A percentile compares a stretch with the other conserved stretches of the same genome.
Evolutionary conservation across 2,888 invertebrate species (phyloP).

Genomic region (Eudemis profundana): DNA sequence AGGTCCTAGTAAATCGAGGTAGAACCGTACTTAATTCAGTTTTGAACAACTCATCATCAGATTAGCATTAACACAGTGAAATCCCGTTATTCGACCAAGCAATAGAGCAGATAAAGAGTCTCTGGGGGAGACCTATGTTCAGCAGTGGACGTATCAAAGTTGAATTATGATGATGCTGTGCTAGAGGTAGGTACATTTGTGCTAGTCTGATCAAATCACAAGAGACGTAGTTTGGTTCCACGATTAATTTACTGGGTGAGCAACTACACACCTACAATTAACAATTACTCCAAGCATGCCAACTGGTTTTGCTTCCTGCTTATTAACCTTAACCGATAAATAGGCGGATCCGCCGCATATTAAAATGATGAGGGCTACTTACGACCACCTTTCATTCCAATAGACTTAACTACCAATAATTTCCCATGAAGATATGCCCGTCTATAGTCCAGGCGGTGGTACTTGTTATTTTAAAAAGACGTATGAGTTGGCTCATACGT

Average conservation of each 20-base stretch:
- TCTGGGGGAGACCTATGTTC: no score
- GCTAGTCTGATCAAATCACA: no score
- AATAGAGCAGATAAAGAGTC: no score
- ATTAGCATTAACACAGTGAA: no score
- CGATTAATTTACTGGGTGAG: background rate
- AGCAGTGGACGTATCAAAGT: no score
- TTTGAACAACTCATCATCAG: no score
- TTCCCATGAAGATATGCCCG: background rate
- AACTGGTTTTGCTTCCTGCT: slow-evolving; percentile 19
- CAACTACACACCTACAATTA: slow-evolving; percentile 20
- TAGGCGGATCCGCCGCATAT: slow-evolving; percentile 20
- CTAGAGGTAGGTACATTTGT: no score
- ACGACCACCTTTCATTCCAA: background rate
- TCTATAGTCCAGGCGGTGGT: background rate
- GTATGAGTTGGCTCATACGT: no score
- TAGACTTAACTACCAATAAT: background rate
- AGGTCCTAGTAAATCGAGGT: no score
- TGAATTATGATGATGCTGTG: no score
- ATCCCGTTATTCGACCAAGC: no score
- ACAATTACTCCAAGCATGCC: background rate
- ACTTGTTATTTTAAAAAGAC: background rate
- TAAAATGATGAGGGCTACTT: slow-evolving; percentile 27
- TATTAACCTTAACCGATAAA: slow-evolving; percentile 26
- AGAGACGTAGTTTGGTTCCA: background rate
- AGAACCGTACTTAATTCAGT: no score